A percentile compares a stretch with the other conserved stretches of the same genome.
Evolutionary conservation across 2,113 vertebrate species (phyloP).

Genomic region (Leptocoma aspasia): DNA sequence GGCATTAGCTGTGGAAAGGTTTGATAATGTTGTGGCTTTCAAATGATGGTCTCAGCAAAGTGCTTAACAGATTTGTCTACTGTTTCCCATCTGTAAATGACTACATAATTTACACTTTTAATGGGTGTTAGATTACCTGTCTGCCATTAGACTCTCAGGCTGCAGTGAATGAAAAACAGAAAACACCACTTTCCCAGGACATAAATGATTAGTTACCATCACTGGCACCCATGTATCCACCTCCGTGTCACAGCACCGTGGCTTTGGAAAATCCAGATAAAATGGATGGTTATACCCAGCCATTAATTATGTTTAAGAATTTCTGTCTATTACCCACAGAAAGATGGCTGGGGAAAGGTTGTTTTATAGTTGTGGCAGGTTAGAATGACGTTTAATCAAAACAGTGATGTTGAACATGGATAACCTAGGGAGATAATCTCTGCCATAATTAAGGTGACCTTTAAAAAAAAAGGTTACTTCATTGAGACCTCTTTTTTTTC

Average conservation of each 20-base stretch:
- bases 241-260: background rate
- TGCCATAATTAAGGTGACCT: conserved; percentile 54
- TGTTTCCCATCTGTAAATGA: conserved; percentile 29
- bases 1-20: conserved; percentile 30
- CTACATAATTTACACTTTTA: conserved; percentile 47
- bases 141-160: background rate
- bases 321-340: background rate
- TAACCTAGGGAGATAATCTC: conserved; percentile 42
- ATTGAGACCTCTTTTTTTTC: conserved; percentile 17
- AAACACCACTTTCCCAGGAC: background rate
- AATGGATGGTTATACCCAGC: background rate
- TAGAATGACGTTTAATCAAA: background rate
- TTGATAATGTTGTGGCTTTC: conserved; percentile 47
- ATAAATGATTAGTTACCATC: background rate
- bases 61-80: conserved; percentile 38
- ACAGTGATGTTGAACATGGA: background rate
- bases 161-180: conserved; percentile 12
- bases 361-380: background rate
- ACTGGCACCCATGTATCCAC: background rate
- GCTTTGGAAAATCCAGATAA: background rate
- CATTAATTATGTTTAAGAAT: background rate
- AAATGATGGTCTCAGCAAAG: conserved; percentile 27
- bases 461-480: conserved; percentile 43
- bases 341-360: background rate
- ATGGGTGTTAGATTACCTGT: conserved; percentile 27